phyloP scores from a whole-genome alignment of 1,140 invertebrate species.

The Lasioglossum baleicum region DNA sequence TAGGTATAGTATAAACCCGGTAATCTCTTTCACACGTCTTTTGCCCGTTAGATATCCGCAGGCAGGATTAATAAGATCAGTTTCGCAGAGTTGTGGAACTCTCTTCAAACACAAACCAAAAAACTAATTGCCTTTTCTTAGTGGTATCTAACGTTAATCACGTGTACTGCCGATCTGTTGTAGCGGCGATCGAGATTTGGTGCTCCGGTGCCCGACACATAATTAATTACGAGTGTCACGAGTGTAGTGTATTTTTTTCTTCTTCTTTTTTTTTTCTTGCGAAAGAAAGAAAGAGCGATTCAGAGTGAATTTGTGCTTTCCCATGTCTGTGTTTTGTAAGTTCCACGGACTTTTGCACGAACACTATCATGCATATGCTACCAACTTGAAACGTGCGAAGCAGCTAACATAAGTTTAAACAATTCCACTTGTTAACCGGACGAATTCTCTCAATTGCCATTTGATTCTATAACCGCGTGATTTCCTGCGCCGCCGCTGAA shows the following conservation, averaged over 20 bases:
- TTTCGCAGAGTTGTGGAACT: slow-evolving; percentile 59
- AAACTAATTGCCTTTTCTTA: background rate
- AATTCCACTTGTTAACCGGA: background rate
- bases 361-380: slow-evolving; percentile 41
- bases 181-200: background rate
- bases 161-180: background rate
- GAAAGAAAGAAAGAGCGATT: too few species aligned
- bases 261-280: too few species aligned
- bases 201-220: background rate
- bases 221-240: background rate
- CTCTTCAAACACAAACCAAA: slow-evolving; percentile 27
- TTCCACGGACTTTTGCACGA: slow-evolving; percentile 11
- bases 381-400: slow-evolving; percentile 16
- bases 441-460: too few species aligned
- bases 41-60: slow-evolving; percentile 57
- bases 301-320: slow-evolving; percentile 12
- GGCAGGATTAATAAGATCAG: slow-evolving; percentile 77
- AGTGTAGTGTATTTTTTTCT: background rate
- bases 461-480: too few species aligned
- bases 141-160: background rate
- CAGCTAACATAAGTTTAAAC: slow-evolving; percentile 23
- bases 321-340: background rate
- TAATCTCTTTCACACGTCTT: slow-evolving; percentile 17
- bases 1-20: background rate
- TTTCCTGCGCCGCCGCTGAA: too few species aligned